Evolutionary conservation across 2,797 vertebrate genomes (phyloP).

Genomic region (Microtus obscurus): DNA sequence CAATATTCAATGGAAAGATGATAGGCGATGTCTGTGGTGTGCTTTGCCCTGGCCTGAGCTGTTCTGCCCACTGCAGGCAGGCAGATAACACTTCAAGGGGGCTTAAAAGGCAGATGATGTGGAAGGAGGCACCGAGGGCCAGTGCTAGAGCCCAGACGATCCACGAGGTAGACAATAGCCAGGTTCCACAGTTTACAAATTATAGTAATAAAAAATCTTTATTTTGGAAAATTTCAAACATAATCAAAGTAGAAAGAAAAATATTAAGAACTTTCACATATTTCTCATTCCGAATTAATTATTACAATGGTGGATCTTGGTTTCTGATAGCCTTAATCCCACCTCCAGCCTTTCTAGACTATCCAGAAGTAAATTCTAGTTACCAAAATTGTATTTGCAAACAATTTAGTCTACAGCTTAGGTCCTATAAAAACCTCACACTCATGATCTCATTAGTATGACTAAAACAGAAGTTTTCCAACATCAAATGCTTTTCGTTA

Average conservation of each 20-base stretch:
- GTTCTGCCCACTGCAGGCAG: slow-evolving; percentile 66
- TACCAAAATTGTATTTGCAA: slow-evolving; percentile 33
- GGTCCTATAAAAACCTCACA: not conserved
- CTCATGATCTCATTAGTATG: not conserved
- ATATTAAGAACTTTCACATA: not conserved
- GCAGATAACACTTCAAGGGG: slow-evolving; percentile 73
- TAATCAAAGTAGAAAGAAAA: not conserved
- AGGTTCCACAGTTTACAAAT: slow-evolving; percentile 34
- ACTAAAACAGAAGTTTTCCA: slow-evolving; percentile 30
- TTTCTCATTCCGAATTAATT: not conserved
- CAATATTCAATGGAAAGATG: slow-evolving; percentile 73
- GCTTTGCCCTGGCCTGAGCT: slow-evolving; percentile 57
- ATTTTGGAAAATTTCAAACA: slow-evolving; percentile 5
- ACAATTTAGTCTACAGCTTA: not conserved
- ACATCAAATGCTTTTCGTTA: not conserved
- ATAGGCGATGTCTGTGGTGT: not conserved
- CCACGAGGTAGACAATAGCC: not conserved
- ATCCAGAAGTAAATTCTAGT: not conserved
- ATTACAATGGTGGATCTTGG: not conserved
- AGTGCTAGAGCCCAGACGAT: not conserved
- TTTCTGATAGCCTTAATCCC: not conserved
- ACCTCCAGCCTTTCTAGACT: slow-evolving; percentile 19
- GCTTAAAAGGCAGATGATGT: slow-evolving; percentile 64
- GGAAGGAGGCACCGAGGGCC: slow-evolving; percentile 34
- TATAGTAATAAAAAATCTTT: not conserved